Base-by-base conservation (phyloP, 1,140 invertebrate species). In the Papilio machaon region DNA sequence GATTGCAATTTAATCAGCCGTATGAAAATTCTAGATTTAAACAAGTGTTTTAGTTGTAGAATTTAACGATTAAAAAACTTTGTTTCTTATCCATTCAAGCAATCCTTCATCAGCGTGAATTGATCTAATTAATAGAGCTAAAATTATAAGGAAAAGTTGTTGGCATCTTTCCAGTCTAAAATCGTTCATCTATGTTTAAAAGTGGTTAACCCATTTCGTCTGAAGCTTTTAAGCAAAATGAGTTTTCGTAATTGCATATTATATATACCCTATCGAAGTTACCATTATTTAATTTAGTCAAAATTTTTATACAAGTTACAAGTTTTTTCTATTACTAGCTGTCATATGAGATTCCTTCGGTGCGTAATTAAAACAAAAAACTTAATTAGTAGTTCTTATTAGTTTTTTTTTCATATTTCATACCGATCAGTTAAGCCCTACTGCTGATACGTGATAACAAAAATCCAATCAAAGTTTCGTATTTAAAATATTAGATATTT, bases 61-160 rank as follows among this genome's bases (percentile, higher is more conserved):
- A n/a, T 70, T 17, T 54, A 1, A 17, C 52, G 5, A 5, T 17
- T 17, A 54, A 54, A 30, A 64, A 30, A 13, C 7, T 64, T 13
- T 70, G 30, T 35, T 81, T 82, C 49, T 79, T 75, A 74, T 75
- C 75, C 60, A 81, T 87, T 81, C 80, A 82, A 81, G 23, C 23
- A 30, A 30, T 30, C 23, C 23, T 30, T 83, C 81, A 84, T 67
- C 82, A 67, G 58, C 60, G 60, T 78, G 64, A 73, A 78, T 84
- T 81, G 75, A 81, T 84, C 82, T 92, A 91, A 92, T 94, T 92
- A 92, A 90, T 88, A 92, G 87, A 79, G 87, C 85, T 87, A 86
- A 84, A 88, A 35, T 30, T 88, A 88, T 89, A 88, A 89, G 89
- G 82, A 86, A 80, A 84, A 58, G 73, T 81, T 81, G 58, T 86